Evolutionary conservation across 2,113 vertebrate genomes (phyloP), one percentile per base, ranked within the genome.

Genomic region (Puffinus mauretanicus): DNA sequence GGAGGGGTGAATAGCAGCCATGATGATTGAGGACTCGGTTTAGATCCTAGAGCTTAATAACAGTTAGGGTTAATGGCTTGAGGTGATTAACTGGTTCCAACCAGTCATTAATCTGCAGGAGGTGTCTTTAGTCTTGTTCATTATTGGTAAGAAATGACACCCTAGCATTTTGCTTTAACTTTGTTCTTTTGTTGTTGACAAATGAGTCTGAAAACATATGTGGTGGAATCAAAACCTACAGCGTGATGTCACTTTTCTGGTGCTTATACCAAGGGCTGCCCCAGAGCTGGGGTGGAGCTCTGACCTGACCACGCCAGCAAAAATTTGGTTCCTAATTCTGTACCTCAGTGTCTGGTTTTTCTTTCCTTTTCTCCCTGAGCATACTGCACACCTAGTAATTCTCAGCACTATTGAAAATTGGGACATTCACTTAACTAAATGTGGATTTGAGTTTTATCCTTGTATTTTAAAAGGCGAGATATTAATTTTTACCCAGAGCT

Each of bases 41-140:
- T 95, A 85, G 61, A 64, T 93, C 69, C 70, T 87, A 57, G 64
- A 78, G 79, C 32, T 94, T 91, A 89, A 80, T 90, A 90, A 86
- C 58, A 40, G 65, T 69, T 94, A 49, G 66, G 73, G 85, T 96
- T 95, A 96, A 97, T 94, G 62, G 65, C 76, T 79, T 89, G 85
- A 95, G 51, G 92, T 92, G 95, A 97, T 96, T 96, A 97, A 96
- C 88, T 85, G 58, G 7, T 82, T 94, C 51, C 46, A 94, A 49
- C 87, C 65, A 82, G 81, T 85, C 91, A 95, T 96, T 95, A 93
- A 95, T 95, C 94, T 64, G 36, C 86, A 95, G 93, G 91, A 95
- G 47, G 69, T 67, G 57, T 72, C 88, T 91, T 91, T 49, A 80
- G 58, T 38, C 82, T 87, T 93, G 62, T 86, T 90, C 69, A n/a